Conservation (phyloP, 2,888 invertebrate species). For the Polymixis flavicincta region DNA sequence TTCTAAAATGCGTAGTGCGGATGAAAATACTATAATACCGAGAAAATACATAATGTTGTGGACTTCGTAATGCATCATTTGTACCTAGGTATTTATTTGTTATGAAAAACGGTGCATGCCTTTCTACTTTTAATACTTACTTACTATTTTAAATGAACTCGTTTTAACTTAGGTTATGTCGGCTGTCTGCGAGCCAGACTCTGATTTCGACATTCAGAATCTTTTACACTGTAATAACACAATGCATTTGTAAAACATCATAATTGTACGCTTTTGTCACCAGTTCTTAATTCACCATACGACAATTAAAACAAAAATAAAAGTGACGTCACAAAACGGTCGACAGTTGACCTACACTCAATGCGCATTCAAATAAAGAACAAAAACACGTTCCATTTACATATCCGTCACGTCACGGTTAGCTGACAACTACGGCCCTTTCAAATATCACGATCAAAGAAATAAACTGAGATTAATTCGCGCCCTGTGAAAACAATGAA, state of each 20-base stretch:
- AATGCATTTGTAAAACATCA: background rate
- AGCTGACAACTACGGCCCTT: conserved; percentile 82
- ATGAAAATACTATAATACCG: background rate
- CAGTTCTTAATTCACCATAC: conserved; percentile 7
- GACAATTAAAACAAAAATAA: conserved; percentile 30
- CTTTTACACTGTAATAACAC: background rate
- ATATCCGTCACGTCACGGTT: conserved; percentile 81
- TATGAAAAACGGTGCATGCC: background rate
- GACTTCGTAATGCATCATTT: background rate
- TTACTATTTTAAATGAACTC: background rate
- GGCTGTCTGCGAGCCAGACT: background rate
- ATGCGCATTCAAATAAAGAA: conserved; percentile 63
- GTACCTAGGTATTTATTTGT: background rate
- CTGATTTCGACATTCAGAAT: conserved; percentile 4
- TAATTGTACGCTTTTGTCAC: conserved; percentile 8
- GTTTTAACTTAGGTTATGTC: background rate
- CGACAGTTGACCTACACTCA: conserved; percentile 65
- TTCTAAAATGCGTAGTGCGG: background rate
- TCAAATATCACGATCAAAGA: conserved; percentile 87
- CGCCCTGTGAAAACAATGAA: conserved; percentile 85
- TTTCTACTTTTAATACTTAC: background rate
- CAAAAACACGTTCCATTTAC: conserved; percentile 79
- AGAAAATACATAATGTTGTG: background rate
- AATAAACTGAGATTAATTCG: conserved; percentile 89
- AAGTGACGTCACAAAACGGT: conserved; percentile 47